phyloP scores from a whole-genome alignment of 2,888 invertebrate genomes.

The Antheraea assamensis region DNA sequence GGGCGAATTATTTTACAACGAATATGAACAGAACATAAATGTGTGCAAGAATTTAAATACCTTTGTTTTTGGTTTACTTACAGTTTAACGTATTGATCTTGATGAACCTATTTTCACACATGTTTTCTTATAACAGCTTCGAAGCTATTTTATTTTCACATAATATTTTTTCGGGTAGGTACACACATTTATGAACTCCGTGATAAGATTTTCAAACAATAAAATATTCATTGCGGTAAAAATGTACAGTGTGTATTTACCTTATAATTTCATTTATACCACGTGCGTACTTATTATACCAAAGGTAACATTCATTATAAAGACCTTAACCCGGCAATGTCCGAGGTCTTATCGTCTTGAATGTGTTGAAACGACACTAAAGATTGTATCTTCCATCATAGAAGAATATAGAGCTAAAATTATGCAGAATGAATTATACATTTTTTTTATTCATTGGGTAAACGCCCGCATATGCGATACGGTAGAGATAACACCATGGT shows the following conservation, averaged over 20 bases:
- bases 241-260: not conserved
- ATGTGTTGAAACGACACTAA: not conserved
- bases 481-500: not conserved
- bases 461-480: not conserved
- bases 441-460: not conserved
- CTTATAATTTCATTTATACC: not conserved
- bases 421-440: not conserved
- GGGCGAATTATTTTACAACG: no score
- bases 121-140: not conserved
- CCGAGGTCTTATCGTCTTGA: not conserved
- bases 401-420: not conserved
- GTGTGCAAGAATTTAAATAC: no score
- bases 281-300: constrained; percentile 9
- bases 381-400: constrained; percentile 4
- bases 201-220: no score
- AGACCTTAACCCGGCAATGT: constrained; percentile 11
- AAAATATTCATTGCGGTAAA: not conserved
- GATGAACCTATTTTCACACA: no score
- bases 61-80: no score
- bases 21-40: no score
- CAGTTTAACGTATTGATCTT: no score
- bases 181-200: not conserved
- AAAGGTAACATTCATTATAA: constrained; percentile 5
- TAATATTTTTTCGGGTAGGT: not conserved
- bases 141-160: not conserved